phyloP scores from a whole-genome alignment of 2,113 vertebrate genomes.

The Lepus europaeus region DNA sequence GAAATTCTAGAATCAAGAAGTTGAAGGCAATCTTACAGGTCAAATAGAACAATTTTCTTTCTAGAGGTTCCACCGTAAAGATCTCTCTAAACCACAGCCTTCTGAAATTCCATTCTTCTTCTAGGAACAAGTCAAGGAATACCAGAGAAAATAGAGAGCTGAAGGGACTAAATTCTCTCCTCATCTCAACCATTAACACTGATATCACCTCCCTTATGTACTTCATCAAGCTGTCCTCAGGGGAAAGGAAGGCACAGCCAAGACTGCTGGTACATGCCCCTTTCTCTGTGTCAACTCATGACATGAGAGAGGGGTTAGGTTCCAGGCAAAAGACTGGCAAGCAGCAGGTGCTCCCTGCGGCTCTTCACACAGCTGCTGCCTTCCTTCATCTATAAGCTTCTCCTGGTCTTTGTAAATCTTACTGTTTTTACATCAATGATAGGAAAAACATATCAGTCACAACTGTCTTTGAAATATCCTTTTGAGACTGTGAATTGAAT shows the following conservation, averaged over 20 bases:
- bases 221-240: background rate
- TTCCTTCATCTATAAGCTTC: background rate
- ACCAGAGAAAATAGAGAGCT: background rate
- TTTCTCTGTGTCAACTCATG: fast-evolving
- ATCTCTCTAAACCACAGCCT: background rate
- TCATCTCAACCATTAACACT: background rate
- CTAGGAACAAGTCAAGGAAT: background rate
- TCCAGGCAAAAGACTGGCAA: background rate
- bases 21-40: background rate
- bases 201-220: background rate
- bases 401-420: background rate
- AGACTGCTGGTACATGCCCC: fast-evolving
- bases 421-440: background rate
- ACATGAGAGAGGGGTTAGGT: background rate
- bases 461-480: background rate
- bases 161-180: background rate
- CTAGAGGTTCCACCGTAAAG: background rate
- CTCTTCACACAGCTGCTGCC: background rate
- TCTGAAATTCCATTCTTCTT: background rate
- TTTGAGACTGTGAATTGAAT: background rate
- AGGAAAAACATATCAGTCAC: background rate
- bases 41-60: background rate
- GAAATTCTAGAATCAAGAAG: background rate
- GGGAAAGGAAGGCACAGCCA: background rate
- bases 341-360: background rate